Percentiles rank a stretch among this genome's conserved stretches.
Conservation (phyloP, 1,140 invertebrate genomes). For the Brachionus paranguensis region DNA sequence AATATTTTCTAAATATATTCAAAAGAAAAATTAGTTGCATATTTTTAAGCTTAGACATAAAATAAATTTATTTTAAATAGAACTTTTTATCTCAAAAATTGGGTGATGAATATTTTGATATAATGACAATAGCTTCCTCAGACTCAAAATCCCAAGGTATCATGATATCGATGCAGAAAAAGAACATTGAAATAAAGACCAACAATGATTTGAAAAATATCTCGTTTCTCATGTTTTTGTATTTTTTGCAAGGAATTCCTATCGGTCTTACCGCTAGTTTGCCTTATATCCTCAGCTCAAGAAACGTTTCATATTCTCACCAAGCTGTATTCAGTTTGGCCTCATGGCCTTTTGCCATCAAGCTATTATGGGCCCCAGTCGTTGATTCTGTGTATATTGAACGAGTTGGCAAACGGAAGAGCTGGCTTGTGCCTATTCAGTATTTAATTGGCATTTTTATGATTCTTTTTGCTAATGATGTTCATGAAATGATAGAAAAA, state of each 20-base stretch:
- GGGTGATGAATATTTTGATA: background rate
- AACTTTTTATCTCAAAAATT: background rate
- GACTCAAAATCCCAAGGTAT: background rate
- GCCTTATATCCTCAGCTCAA: constrained; percentile 87
- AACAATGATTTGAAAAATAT: constrained; percentile 11
- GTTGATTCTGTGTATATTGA: constrained; percentile 82
- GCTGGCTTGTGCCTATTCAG: constrained; percentile 91
- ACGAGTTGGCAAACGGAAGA: constrained; percentile 83
- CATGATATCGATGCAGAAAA: background rate
- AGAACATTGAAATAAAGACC: background rate
- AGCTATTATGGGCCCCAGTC: constrained; percentile 93
- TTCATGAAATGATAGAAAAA: constrained; percentile 46
- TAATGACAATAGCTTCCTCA: background rate
- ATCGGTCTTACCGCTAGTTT: constrained; percentile 83
- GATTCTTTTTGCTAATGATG: constrained; percentile 46
- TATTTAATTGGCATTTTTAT: constrained; percentile 59
- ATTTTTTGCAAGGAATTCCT: constrained; percentile 85
- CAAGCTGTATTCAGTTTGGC: constrained; percentile 98
- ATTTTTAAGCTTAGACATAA: background rate
- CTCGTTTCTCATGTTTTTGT: constrained; percentile 70
- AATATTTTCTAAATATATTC: background rate
- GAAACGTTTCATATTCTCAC: constrained; percentile 71
- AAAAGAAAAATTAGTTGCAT: background rate
- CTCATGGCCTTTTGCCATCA: constrained; percentile 89
- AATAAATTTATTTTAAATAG: background rate